Evolutionary conservation across 2,888 invertebrate genomes (phyloP), one percentile per base, ranked within the genome.

Genomic region (Eulithis testata): DNA sequence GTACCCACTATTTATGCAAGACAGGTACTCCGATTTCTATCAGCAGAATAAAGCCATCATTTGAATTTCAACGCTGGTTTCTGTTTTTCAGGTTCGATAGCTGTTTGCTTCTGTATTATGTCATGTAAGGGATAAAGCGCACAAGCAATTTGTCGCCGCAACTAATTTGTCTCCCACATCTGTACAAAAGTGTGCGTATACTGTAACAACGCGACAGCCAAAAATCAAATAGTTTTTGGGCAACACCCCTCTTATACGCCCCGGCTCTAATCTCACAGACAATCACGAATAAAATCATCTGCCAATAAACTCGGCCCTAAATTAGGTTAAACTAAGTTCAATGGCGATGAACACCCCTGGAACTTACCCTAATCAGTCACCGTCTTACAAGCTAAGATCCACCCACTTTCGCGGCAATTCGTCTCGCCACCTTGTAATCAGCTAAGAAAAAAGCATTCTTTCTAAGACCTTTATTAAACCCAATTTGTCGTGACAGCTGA

Each of bases 391-490:
- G 37, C 51, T 27, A 54, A 56, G 49, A 55, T 55, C 77, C 73
- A 71, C 70, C 76, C 73, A 75, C 75, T 73, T 75, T 76, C 75
- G 65, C 66, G 71, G 79, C 82, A 77, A 87, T 88, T 87, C 85
- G 83, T 89, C 87, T 87, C 81, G 70, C 75, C 53, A 53, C 53
- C 81, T 87, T 66, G 72, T 72, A 88, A 87, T 89, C 86, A 86
- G 83, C 76, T 73, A 81, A 85, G 82, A 76, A 83, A 87, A 86
- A 73, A 76, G 76, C 74, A 75, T 84, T 83, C 80, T 79, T 78
- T 52, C 52, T 47, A 69, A 79, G 83, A 79, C 82, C 83, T 79
- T 84, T 87, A 89, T 88, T 89, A 88, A 89, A 89, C 88, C 88
- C 86, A 87, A 89, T 90, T 89, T 87, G 85, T 79, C 76, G 77